Base-by-base conservation (phyloP, 2,888 invertebrate genomes). In the Dynastes maya region DNA sequence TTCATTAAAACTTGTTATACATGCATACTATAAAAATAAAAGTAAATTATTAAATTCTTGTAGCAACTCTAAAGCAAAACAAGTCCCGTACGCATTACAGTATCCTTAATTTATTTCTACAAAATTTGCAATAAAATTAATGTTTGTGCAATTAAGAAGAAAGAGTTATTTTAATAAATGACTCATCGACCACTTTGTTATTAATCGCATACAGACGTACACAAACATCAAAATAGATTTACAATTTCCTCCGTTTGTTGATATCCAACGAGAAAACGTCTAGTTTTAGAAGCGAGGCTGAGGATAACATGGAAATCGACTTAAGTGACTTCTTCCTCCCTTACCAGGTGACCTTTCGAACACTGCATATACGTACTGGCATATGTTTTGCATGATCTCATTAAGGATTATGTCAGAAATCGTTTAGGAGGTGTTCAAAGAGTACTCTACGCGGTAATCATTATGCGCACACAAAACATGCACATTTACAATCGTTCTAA, bases 231-330 rank as follows among this genome's bases (percentile, higher is more conserved):
- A 53, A n/a, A 53, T 37, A 16, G 53, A 53, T 53, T 53, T 53
- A 53, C 53, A 53, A 53, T 53, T 53, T 53, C 53, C 53, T 53
- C 53, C 16, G 53, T 53, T 53, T 53, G n/a, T 53, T 53, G 53
- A 53, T 53, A 16, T 53, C 53, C 53, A 2, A n/a, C 53, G 16
- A 53, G 53, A 53, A 53, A 16, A 53, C 53, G 16, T 16, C 13
- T 53, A 53, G 16, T 53, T 16, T 53, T n/a, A 16, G 8, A 53
- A 16, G n/a, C 53, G 16, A 53, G n/a, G 1, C 53, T 16, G 16
- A n/a, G n/a, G 53, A n/a, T 53, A 53, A 53, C n/a, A 16, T 53
- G n/a, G n/a, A 53, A 53, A 16, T 11, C 16, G n/a, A 53, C 53
- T 16, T 53, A 53, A 53, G 53, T 53, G 53, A 16, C 53, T 53